Evolutionary conservation across 2,888 invertebrate genomes (phyloP).

Genomic region (Thecocarcelia acutangulata): DNA sequence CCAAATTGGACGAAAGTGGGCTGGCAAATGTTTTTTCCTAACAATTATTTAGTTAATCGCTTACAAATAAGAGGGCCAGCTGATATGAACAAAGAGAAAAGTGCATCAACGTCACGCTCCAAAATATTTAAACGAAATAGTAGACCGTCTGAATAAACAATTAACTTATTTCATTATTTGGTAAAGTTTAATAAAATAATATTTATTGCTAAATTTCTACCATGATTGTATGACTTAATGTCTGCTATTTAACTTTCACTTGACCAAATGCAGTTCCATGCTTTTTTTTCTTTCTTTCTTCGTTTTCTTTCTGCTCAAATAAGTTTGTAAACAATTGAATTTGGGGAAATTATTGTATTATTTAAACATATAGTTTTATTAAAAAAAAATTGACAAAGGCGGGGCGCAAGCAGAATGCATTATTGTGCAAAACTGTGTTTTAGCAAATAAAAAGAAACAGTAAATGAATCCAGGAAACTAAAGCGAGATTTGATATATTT

Average conservation of each 20-base stretch:
- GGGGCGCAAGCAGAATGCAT: too few relatives aligned
- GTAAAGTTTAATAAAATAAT: neutral
- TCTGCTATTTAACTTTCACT: conserved; percentile 60
- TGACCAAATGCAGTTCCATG: conserved; percentile 40
- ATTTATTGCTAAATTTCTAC: conserved; percentile 34
- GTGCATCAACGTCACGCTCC: conserved; percentile 38
- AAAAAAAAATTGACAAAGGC: too few relatives aligned
- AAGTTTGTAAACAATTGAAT: too few relatives aligned
- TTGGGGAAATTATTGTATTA: too few relatives aligned
- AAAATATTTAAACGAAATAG: conserved; percentile 16
- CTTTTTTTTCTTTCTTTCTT: too few relatives aligned
- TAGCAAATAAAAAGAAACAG: too few relatives aligned
- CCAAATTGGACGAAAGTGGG: too few relatives aligned
- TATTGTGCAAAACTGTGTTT: too few relatives aligned
- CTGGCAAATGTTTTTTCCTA: neutral
- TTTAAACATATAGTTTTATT: too few relatives aligned
- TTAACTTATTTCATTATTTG: conserved; percentile 37
- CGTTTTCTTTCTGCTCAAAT: neutral
- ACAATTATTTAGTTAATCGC: neutral
- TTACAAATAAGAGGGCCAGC: conserved; percentile 26
- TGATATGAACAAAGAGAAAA: neutral
- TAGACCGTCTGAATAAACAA: conserved; percentile 48
- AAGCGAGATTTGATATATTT: too few relatives aligned
- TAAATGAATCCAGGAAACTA: too few relatives aligned
- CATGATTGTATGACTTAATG: conserved; percentile 52